These are phyloP conservation scores for Apteryx mantelli DNA, from an alignment of 2,113 vertebrate genomes.

Conservation along the genomic window DNA sequence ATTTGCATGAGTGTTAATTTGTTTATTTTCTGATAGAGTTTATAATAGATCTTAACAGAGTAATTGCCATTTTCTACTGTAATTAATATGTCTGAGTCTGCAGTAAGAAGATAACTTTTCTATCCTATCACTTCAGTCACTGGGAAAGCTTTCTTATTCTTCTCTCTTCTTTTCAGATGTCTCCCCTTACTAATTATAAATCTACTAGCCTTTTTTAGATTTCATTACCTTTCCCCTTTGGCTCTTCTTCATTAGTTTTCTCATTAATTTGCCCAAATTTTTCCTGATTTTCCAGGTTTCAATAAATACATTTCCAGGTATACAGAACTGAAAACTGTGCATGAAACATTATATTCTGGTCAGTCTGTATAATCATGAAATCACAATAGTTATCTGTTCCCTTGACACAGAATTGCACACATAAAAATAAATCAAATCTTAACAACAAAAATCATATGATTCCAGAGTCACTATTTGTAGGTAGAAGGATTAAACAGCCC, in stretches of 20 bases:
- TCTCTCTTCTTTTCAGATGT: neutral
- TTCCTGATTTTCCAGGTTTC: neutral
- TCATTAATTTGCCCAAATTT: neutral
- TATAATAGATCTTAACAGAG: neutral
- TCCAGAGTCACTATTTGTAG: neutral
- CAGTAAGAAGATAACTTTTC: neutral
- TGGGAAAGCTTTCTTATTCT: neutral
- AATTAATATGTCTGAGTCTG: neutral
- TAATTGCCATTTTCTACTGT: neutral
- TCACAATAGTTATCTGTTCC: neutral
- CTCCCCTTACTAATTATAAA: neutral
- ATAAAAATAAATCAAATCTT: neutral
- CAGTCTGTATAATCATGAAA: neutral
- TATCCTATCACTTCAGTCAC: neutral
- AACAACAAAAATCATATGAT: neutral
- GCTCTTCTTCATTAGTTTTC: neutral
- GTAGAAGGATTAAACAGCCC: neutral
- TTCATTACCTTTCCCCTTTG: neutral
- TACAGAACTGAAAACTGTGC: neutral
- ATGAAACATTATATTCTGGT: neutral
- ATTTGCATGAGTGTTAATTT: neutral
- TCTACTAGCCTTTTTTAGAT: neutral
- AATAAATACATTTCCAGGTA: neutral
- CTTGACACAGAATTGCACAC: neutral
- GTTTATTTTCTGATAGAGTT: conserved; percentile 31